phyloP scores from a whole-genome alignment of 30 jellyfish, hydroid and myxozoan species.

The Clytia hemisphaerica region DNA sequence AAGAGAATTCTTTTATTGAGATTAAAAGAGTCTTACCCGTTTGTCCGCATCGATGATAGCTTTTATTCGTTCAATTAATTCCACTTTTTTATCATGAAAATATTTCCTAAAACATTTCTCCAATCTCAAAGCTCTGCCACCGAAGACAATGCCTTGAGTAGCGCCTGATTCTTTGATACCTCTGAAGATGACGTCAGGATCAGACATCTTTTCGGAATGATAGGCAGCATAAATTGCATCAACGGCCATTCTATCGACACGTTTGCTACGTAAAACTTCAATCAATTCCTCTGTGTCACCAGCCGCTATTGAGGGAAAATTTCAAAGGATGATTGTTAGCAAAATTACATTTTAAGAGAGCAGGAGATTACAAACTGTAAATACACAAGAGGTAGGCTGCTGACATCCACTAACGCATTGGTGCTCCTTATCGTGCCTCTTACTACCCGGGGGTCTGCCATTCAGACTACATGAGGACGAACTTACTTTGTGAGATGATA shows the following conservation, averaged over 20 bases:
- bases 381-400: too few species aligned
- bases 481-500: too few species aligned
- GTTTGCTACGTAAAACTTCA: background rate
- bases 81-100: background rate
- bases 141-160: conserved; percentile 6
- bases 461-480: too few species aligned
- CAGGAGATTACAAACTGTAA: too few species aligned
- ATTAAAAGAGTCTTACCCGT: background rate
- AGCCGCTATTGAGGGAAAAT: background rate
- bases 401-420: too few species aligned
- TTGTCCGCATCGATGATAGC: background rate
- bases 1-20: too few species aligned
- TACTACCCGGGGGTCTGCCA: too few species aligned
- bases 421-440: too few species aligned
- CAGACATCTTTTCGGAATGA: background rate
- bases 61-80: background rate
- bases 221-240: conserved; percentile 1
- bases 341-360: too few species aligned
- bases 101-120: conserved; percentile 10
- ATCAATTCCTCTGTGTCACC: background rate
- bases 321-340: too few species aligned
- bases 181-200: background rate
- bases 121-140: conserved; percentile 5
- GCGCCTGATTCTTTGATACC: background rate
- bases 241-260: background rate